phyloP scores from a whole-genome alignment of 1,140 invertebrate species.

The Ceratitis capitata region DNA sequence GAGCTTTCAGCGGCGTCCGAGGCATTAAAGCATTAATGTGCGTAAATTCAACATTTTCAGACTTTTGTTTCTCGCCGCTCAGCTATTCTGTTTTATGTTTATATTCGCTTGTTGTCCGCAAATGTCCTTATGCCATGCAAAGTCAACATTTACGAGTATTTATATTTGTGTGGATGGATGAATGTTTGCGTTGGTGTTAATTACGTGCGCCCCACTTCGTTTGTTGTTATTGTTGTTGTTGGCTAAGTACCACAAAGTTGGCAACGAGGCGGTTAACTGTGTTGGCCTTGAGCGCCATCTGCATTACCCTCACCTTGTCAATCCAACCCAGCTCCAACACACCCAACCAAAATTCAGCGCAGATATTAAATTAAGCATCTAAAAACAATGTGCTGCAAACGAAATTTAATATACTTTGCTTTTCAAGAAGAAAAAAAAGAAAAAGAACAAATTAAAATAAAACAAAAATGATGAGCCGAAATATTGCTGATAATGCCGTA shows the following conservation, averaged over 20 bases:
- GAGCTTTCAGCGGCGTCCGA: neutral
- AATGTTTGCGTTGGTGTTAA: neutral
- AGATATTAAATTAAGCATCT: neutral
- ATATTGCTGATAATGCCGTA: neutral
- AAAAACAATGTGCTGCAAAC: neutral
- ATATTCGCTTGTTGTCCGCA: neutral
- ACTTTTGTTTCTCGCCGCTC: slow-evolving; percentile 23
- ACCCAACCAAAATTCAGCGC: neutral
- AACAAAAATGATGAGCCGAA: neutral
- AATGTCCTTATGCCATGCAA: neutral
- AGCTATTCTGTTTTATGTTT: slow-evolving; percentile 2
- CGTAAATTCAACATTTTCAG: neutral
- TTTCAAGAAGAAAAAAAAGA: no score
- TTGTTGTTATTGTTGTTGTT: neutral
- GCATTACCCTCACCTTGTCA: neutral
- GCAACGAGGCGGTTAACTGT: neutral
- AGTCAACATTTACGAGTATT: neutral
- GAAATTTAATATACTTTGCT: slow-evolving; percentile 35
- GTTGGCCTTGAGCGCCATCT: neutral
- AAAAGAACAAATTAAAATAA: neutral
- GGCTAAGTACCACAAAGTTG: neutral
- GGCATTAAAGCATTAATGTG: slow-evolving; percentile 20
- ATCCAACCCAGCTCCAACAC: neutral
- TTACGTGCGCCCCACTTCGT: neutral
- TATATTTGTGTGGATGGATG: neutral